A percentile compares a stretch with the other conserved stretches of the same genome.
Conservation (phyloP, 1,140 invertebrate species). For the Drosophila ambigua region DNA sequence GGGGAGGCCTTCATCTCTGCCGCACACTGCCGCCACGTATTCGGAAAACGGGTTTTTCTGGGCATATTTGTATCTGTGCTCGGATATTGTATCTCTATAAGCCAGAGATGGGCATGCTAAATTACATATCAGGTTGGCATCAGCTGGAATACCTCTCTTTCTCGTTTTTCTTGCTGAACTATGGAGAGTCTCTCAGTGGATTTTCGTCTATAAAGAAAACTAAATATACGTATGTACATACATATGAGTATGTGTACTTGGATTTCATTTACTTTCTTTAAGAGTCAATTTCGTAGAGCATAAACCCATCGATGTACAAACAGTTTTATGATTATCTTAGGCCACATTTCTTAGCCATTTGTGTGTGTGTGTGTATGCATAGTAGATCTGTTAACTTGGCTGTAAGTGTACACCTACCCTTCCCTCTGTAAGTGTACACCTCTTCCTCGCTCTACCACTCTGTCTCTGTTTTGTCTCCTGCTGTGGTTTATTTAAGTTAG, state of each 20-base stretch:
- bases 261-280: neutral
- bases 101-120: constrained; percentile 40
- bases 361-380: neutral
- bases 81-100: constrained; percentile 46
- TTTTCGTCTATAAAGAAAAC: too few relatives aligned
- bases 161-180: too few relatives aligned
- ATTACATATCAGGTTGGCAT: constrained; percentile 26
- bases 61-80: constrained; percentile 53
- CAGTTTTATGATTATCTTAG: constrained; percentile 6
- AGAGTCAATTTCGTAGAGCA: constrained; percentile 1
- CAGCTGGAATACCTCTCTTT: neutral
- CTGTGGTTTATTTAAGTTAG: constrained; percentile 72
- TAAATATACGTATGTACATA: too few relatives aligned
- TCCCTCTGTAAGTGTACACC: too few relatives aligned
- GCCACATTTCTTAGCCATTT: constrained; percentile 4
- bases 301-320: neutral
- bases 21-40: constrained; percentile 61
- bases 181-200: too few relatives aligned
- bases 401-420: too few relatives aligned
- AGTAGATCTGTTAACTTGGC: too few relatives aligned
- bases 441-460: neutral
- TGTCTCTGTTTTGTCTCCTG: constrained; percentile 40
- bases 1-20: constrained; percentile 73
- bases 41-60: constrained; percentile 72
- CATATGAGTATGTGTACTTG: too few relatives aligned